phyloP scores from a whole-genome alignment of 2,888 invertebrate genomes.

The Synanthedon andrenaeformis region DNA sequence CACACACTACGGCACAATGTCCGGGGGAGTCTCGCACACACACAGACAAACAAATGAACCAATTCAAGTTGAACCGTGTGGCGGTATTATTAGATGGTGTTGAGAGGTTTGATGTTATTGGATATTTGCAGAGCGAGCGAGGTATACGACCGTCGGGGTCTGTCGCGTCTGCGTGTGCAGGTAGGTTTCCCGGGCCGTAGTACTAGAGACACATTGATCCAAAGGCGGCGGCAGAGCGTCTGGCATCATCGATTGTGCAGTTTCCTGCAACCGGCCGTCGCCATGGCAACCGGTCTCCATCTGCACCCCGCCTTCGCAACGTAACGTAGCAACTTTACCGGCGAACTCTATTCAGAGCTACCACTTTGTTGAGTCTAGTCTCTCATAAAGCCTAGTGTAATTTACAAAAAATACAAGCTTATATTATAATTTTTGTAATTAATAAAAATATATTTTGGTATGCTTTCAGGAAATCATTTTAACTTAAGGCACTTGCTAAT shows the following conservation, averaged over 20 bases:
- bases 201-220: constrained; percentile 72
- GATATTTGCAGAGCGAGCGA: not conserved
- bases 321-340: not conserved
- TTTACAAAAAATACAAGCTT: no score
- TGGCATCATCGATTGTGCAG: constrained; percentile 70
- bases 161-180: constrained; percentile 11
- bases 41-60: constrained; percentile 18
- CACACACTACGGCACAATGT: constrained; percentile 27
- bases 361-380: not conserved
- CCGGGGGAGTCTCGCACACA: constrained; percentile 53
- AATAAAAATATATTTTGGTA: no score
- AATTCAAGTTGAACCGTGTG: constrained; percentile 27
- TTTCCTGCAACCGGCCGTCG: constrained; percentile 63
- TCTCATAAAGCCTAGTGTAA: no score
- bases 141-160: not conserved
- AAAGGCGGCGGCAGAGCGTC: constrained; percentile 49
- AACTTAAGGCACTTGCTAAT: no score
- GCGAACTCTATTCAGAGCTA: not conserved
- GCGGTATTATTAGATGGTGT: constrained; percentile 3
- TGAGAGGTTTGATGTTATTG: not conserved
- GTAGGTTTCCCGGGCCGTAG: constrained; percentile 64
- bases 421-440: no score
- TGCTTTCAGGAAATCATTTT: no score
- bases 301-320: constrained; percentile 36
- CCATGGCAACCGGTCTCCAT: constrained; percentile 53